phyloP scores from a whole-genome alignment of 1,140 invertebrate genomes.

The Goniozus legneri region DNA sequence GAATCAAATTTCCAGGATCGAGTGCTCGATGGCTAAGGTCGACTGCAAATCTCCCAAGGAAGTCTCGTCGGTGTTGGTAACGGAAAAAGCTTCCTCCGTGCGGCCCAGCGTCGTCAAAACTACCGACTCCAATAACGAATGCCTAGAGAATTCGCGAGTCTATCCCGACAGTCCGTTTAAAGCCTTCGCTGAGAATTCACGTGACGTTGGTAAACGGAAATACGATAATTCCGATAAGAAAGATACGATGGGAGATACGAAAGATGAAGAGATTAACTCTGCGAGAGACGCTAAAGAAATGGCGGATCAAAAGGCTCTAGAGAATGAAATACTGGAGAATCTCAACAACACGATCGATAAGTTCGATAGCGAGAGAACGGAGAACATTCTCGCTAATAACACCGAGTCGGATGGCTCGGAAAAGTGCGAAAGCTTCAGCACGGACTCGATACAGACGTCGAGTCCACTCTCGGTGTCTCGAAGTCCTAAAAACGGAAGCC shows the following conservation, averaged over 20 bases:
- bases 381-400: conserved; percentile 28
- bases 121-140: not conserved
- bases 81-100: no score
- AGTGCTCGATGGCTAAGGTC: no score
- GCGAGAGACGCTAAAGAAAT: conserved; percentile 5
- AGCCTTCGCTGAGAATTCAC: no score
- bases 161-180: conserved; percentile 14
- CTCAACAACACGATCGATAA: conserved; percentile 45
- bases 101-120: no score
- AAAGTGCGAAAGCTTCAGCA: conserved; percentile 33
- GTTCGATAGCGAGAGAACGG: conserved; percentile 35
- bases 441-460: conserved; percentile 37
- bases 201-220: no score
- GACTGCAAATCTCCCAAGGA: no score
- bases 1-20: not conserved
- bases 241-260: no score
- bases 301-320: conserved; percentile 22
- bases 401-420: not conserved
- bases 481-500: conserved; percentile 17
- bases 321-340: conserved; percentile 39
- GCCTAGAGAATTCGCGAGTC: conserved; percentile 7
- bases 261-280: no score
- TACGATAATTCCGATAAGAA: no score
- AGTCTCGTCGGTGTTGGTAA: not conserved
- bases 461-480: conserved; percentile 20